Conservation (phyloP, 2,113 vertebrate genomes). For the Camelus dromedarius region DNA sequence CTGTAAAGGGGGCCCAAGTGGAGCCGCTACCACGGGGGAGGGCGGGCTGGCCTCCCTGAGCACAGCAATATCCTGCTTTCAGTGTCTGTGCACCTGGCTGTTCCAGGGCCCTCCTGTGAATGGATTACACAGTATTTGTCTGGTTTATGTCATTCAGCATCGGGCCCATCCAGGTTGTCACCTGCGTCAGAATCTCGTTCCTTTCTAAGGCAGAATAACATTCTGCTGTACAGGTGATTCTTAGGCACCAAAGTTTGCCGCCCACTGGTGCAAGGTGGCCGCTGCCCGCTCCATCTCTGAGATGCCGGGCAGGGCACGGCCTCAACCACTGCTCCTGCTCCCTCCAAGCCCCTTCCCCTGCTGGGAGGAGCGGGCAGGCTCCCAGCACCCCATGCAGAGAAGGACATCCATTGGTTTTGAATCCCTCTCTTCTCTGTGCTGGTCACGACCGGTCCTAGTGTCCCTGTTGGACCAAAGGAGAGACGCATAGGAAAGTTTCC, state of each 20-base stretch:
- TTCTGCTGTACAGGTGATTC: not conserved
- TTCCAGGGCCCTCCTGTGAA: rapidly evolving
- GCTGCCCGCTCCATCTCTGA: rapidly evolving
- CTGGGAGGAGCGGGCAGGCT: too few relatives aligned
- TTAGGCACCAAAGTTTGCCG: not conserved
- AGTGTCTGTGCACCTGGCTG: rapidly evolving
- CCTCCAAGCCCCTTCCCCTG: not conserved
- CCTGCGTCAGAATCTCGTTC: too few relatives aligned
- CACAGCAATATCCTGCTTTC: not conserved
- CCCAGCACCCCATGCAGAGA: not conserved
- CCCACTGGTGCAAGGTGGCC: rapidly evolving
- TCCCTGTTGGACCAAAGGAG: not conserved
- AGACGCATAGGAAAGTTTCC: rapidly evolving
- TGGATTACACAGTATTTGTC: too few relatives aligned
- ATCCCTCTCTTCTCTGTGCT: rapidly evolving
- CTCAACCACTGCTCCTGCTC: rapidly evolving
- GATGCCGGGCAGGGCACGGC: rapidly evolving
- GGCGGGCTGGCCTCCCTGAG: rapidly evolving
- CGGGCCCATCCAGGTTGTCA: rapidly evolving
- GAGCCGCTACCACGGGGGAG: not conserved
- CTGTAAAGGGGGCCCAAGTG: too few relatives aligned
- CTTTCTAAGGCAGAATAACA: not conserved
- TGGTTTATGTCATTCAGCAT: not conserved
- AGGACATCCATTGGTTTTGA: rapidly evolving
- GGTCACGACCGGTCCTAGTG: rapidly evolving